Conservation (phyloP, 1,140 invertebrate species). For the Philaenus spumarius region DNA sequence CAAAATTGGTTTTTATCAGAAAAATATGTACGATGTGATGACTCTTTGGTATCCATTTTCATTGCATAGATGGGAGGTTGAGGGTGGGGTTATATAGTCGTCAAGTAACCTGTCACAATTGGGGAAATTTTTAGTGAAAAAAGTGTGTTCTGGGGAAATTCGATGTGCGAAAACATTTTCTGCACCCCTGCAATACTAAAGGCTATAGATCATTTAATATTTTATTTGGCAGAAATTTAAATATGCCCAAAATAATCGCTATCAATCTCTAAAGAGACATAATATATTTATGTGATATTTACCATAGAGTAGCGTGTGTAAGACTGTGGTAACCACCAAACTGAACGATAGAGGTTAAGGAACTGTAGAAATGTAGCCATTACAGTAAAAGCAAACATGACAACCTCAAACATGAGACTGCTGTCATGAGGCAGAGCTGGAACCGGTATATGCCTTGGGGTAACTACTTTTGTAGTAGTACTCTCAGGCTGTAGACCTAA, state of each 20-base stretch:
- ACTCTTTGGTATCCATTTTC: too few species aligned
- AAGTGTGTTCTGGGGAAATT: too few species aligned
- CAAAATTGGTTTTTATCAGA: too few species aligned
- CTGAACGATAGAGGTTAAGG: slow-evolving; percentile 88
- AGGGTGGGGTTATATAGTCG: too few species aligned
- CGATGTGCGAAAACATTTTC: too few species aligned
- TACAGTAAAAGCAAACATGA: slow-evolving; percentile 73
- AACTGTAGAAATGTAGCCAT: slow-evolving; percentile 76
- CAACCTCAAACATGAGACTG: slow-evolving; percentile 78
- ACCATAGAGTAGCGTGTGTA: slow-evolving; percentile 84
- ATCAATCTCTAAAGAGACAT: background rate
- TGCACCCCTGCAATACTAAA: too few species aligned
- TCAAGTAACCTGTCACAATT: too few species aligned
- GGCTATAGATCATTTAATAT: too few species aligned
- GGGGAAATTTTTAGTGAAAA: too few species aligned
- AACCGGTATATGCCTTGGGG: slow-evolving; percentile 76
- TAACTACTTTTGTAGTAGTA: slow-evolving; percentile 18
- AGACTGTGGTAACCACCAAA: slow-evolving; percentile 95
- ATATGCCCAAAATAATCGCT: background rate
- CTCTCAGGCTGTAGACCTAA: slow-evolving; percentile 10
- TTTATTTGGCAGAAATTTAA: too few species aligned
- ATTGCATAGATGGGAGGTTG: too few species aligned
- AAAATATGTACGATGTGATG: too few species aligned
- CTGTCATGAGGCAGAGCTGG: slow-evolving; percentile 77
- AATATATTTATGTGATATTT: slow-evolving; percentile 36